Conservation (phyloP, 1,140 invertebrate species). For the Scaptomyza pallida region DNA sequence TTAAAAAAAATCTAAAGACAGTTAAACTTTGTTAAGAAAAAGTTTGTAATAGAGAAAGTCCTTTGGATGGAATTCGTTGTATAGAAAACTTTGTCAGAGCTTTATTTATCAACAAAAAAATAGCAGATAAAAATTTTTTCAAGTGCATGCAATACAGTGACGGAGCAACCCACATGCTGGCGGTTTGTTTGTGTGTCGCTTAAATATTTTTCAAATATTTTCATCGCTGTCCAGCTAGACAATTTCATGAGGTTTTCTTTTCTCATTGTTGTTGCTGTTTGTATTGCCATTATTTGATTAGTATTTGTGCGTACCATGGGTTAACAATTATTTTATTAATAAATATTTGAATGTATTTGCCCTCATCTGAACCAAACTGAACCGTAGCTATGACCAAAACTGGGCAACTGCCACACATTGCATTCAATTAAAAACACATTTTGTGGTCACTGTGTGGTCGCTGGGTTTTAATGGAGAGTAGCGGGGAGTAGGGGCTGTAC, state of each 20-base stretch:
- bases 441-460: constrained; percentile 69
- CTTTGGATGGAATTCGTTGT: too few relatives aligned
- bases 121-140: neutral
- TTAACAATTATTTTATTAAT: constrained; percentile 78
- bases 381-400: too few relatives aligned
- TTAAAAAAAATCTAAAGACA: neutral
- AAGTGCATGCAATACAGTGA: neutral
- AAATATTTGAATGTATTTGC: constrained; percentile 74
- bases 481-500: neutral
- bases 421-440: constrained; percentile 80
- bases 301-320: constrained; percentile 49
- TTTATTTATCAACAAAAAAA: too few relatives aligned
- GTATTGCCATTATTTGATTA: constrained; percentile 72
- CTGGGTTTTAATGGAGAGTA: neutral
- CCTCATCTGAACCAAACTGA: constrained; percentile 54
- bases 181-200: constrained; percentile 48
- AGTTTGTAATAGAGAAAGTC: too few relatives aligned
- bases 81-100: too few relatives aligned
- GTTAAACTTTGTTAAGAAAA: too few relatives aligned
- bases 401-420: constrained; percentile 57
- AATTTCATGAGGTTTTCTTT: constrained; percentile 34
- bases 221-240: constrained; percentile 42
- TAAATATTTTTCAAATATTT: constrained; percentile 80
- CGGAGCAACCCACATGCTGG: constrained; percentile 45
- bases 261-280: constrained; percentile 40